phyloP scores from a whole-genome alignment of 2,888 invertebrate species.

The Parnassius glacialis region DNA sequence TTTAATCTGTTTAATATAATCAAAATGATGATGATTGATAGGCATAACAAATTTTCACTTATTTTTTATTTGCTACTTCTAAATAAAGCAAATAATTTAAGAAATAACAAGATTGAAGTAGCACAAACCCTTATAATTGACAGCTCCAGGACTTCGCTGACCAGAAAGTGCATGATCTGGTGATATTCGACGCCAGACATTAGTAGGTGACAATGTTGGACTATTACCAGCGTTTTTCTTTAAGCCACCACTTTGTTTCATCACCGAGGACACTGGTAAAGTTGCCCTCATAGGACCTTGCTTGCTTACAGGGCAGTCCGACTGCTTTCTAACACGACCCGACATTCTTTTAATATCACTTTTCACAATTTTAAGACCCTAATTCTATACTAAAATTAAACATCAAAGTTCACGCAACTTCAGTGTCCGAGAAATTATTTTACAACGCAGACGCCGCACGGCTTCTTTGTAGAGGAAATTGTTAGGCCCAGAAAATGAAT shows the following conservation, averaged over 20 bases:
- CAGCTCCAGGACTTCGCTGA: slow-evolving; percentile 87
- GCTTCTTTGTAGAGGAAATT: slow-evolving; percentile 69
- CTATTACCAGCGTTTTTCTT: slow-evolving; percentile 83
- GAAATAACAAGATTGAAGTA: neutral
- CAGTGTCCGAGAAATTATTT: slow-evolving; percentile 57
- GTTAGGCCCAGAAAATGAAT: slow-evolving; percentile 47
- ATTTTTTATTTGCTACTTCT: too few relatives aligned
- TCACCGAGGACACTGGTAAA: slow-evolving; percentile 86
- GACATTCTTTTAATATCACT: slow-evolving; percentile 68
- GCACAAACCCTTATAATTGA: slow-evolving; percentile 84
- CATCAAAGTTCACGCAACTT: slow-evolving; percentile 40
- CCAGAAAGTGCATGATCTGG: slow-evolving; percentile 86
- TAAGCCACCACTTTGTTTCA: slow-evolving; percentile 83
- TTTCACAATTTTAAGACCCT: slow-evolving; percentile 40
- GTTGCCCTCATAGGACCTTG: slow-evolving; percentile 88
- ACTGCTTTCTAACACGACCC: slow-evolving; percentile 84
- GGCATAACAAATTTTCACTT: too few relatives aligned
- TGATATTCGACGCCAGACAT: slow-evolving; percentile 85
- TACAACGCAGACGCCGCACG: slow-evolving; percentile 65
- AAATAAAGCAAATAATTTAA: too few relatives aligned
- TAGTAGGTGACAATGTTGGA: slow-evolving; percentile 84
- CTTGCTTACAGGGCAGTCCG: slow-evolving; percentile 82
- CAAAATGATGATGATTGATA: too few relatives aligned
- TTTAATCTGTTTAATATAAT: too few relatives aligned
- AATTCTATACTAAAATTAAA: slow-evolving; percentile 42